A percentile compares a stretch with the other conserved stretches of the same genome.
phyloP scores from a whole-genome alignment of 2,113 vertebrate species.

The Entomyzon cyanotis region DNA sequence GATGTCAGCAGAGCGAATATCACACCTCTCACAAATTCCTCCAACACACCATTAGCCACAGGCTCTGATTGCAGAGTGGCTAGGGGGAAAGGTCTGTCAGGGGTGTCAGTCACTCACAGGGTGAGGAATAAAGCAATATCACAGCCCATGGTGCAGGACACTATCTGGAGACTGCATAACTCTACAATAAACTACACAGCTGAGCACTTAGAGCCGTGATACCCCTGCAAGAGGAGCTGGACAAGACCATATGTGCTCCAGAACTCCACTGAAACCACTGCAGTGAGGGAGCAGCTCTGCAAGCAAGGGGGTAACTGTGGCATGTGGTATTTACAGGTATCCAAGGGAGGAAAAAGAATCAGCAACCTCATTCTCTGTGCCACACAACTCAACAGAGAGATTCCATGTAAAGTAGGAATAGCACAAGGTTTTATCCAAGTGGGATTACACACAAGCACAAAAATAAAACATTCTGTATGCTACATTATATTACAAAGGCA shows the following conservation, averaged over 20 bases:
- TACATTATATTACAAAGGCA: conserved; percentile 82
- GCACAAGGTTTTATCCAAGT: conserved; percentile 41
- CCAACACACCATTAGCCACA: neutral
- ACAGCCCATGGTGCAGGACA: accelerated
- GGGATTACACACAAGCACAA: conserved; percentile 66
- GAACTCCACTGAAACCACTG: neutral
- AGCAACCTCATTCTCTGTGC: neutral
- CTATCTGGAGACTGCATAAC: neutral
- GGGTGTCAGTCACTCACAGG: neutral
- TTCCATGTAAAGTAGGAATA: neutral
- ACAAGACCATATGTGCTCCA: neutral
- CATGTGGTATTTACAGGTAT: accelerated
- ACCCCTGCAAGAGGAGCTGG: neutral
- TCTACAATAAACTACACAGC: neutral
- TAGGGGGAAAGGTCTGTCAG: neutral
- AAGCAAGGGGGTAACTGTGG: neutral
- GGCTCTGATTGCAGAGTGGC: neutral
- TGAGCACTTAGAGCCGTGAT: neutral
- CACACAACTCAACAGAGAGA: neutral
- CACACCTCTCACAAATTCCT: conserved; percentile 8
- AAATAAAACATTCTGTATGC: conserved; percentile 80
- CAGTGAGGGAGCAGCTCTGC: neutral
- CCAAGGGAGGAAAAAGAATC: neutral
- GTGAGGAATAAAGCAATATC: neutral
- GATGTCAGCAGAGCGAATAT: conserved; percentile 18